Conservation (phyloP, 1,140 invertebrate species). For the Delia radicum region DNA sequence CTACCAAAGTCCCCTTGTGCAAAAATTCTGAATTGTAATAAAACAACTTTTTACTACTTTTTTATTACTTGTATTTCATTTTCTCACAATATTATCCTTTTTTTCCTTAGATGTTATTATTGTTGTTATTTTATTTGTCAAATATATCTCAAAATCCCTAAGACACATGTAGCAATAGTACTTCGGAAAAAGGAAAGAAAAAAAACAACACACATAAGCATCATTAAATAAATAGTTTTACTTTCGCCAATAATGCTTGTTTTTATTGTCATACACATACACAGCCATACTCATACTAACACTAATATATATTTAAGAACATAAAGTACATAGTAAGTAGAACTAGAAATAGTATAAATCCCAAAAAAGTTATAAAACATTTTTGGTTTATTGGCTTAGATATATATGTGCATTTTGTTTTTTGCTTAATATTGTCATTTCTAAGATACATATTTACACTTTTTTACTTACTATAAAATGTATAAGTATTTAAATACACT, state of each 20-base stretch:
- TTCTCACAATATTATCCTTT: background rate
- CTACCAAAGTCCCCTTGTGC: background rate
- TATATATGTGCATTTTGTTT: background rate
- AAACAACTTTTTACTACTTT: background rate
- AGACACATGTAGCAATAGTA: background rate
- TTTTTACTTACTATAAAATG: too few species aligned
- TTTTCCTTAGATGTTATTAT: background rate
- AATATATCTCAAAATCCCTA: background rate
- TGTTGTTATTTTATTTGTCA: background rate
- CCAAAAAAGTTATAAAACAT: background rate
- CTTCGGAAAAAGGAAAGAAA: background rate
- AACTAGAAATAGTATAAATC: background rate
- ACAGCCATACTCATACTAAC: background rate
- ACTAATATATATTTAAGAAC: background rate
- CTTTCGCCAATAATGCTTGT: background rate
- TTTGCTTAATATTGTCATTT: too few species aligned
- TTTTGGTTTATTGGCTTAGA: background rate
- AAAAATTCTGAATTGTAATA: background rate
- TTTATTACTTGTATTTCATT: background rate
- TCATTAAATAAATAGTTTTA: conserved; percentile 11
- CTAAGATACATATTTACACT: too few species aligned
- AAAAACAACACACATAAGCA: background rate
- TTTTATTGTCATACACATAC: background rate
- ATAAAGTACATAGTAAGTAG: background rate
- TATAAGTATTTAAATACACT: too few species aligned